Evolutionary conservation across 2,113 vertebrate genomes (phyloP).

Genomic region (Ameiurus melas): DNA sequence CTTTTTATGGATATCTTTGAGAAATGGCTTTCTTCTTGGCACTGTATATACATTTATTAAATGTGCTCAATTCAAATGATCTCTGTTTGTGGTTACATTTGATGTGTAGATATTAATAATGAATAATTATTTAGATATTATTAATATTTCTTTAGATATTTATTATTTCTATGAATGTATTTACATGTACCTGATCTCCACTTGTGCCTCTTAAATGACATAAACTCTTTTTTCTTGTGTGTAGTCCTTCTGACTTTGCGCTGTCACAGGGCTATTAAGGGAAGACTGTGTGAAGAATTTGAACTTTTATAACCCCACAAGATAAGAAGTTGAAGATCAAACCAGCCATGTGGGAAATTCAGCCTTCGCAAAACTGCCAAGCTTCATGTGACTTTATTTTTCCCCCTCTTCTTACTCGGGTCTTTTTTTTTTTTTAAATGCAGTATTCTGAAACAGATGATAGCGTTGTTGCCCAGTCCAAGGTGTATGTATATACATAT

Average conservation of each 20-base stretch:
- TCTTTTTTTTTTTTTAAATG: not conserved
- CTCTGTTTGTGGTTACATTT: not conserved
- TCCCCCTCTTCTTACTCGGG: not conserved
- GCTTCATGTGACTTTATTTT: not conserved
- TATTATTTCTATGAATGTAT: not conserved
- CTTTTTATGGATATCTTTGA: too few relatives aligned
- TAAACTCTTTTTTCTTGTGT: not conserved
- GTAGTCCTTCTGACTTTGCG: not conserved
- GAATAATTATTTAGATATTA: not conserved
- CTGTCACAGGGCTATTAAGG: not conserved
- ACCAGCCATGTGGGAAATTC: slow-evolving; percentile 27
- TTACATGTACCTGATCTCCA: not conserved
- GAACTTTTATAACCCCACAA: slow-evolving; percentile 37
- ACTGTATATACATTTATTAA: too few relatives aligned
- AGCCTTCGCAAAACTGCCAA: slow-evolving; percentile 6
- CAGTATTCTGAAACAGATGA: not conserved
- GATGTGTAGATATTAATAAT: not conserved
- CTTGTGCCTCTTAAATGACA: not conserved
- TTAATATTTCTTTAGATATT: not conserved
- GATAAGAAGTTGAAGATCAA: slow-evolving; percentile 28
- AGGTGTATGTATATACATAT: too few relatives aligned
- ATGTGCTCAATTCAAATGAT: too few relatives aligned
- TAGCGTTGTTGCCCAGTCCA: not conserved
- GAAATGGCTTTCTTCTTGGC: too few relatives aligned
- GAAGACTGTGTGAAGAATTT: not conserved